phyloP scores from a whole-genome alignment of 2,888 invertebrate genomes.

The Lochmaea capreae region DNA sequence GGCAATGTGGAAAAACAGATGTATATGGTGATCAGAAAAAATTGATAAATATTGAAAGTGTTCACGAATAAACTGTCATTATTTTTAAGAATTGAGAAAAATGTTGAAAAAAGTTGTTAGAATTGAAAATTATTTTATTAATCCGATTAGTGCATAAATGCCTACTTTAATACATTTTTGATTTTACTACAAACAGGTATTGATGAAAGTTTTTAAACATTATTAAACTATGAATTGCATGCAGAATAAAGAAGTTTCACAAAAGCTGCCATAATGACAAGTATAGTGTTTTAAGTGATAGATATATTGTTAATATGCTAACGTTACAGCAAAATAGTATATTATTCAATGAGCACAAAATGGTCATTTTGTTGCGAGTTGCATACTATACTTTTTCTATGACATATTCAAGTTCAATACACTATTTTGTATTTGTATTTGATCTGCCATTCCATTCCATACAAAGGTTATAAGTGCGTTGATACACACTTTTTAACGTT shows the following conservation, averaged over 20 bases:
- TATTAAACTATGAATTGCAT: not conserved
- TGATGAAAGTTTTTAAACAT: not conserved
- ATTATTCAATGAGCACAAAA: too few species aligned
- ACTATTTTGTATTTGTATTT: too few species aligned
- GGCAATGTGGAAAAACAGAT: not conserved
- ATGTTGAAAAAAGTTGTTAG: slow-evolving; percentile 4
- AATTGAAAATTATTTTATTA: not conserved
- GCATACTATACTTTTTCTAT: too few species aligned
- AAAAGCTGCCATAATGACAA: slow-evolving; percentile 1
- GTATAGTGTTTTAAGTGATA: not conserved
- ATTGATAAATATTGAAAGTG: slow-evolving; percentile 4
- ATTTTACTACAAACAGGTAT: not conserved
- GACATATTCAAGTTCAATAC: too few species aligned
- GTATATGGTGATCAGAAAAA: slow-evolving; percentile 4
- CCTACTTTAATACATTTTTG: not conserved
- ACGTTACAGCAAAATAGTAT: not conserved
- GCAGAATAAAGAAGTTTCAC: slow-evolving; percentile 4
- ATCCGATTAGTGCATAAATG: not conserved
- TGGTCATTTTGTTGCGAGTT: too few species aligned
- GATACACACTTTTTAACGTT: too few species aligned
- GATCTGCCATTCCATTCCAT: too few species aligned
- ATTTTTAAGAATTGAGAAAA: not conserved
- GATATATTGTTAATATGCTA: slow-evolving; percentile 2
- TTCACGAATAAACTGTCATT: slow-evolving; percentile 3
- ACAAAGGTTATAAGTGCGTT: too few species aligned